Base-by-base conservation (phyloP, 2,113 vertebrate genomes). In the Daubentonia madagascariensis region DNA sequence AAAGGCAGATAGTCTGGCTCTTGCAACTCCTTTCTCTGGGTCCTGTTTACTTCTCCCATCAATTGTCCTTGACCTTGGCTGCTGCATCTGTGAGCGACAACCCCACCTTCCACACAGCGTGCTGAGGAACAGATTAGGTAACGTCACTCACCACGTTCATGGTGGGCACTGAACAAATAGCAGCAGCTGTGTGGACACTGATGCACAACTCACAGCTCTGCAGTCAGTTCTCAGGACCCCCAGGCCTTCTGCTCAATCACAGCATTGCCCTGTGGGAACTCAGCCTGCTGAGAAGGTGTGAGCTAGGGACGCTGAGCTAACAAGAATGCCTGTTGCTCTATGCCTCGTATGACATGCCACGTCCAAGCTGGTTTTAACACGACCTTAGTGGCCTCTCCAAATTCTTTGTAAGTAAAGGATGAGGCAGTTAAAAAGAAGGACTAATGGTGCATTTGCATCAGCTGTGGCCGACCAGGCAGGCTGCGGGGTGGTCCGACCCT, bases 151-250 rank as follows among this genome's bases (percentile, higher is more conserved):
- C 78, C 14, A 16, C 13, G 50, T 16, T 52, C 50, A 14, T 14
- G 14, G 14, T 16, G 50, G 25, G n/a, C 20, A 14, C 61, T 3
- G 20, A 35, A 32, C 48, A 35, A 25, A 50, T 5, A 18, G 5
- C 10, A 6, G 17, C 35, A 32, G 4, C 5, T 8, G 1, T 8
- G 7, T 13, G 11, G 12, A 9, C 1, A 1, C 7, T 1, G 18
- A 18, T 7, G 25, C 40, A 3, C 40, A 3, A 14, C 54, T 54
- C 32, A 18, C 4, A 59, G 80, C 67, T 65, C 40, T 17, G 25
- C 40, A 22, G 67, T 11, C 28, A 37, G 35, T 28, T n/a, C 50
- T 54, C 11, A 59, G n/a, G 48, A 25, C 30, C 50, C 54, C 10
- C 67, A 57, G 0, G 13, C 1, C 7, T 61, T 52, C 54, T 5